These are phyloP conservation scores for Amphilophus citrinellus DNA, from an alignment of 2,113 vertebrate genomes.

Conservation along the genomic window DNA sequence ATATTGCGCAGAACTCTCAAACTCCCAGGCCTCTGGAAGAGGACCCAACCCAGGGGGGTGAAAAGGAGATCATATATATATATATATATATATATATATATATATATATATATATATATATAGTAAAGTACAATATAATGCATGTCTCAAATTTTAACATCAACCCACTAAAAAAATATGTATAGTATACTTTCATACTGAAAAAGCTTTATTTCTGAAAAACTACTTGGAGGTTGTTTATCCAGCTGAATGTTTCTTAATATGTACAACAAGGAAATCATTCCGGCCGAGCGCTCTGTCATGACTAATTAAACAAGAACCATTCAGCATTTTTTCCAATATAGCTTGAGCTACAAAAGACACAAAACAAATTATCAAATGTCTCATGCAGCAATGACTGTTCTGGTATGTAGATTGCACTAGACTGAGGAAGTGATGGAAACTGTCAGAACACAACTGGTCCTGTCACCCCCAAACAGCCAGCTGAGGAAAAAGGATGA, in stretches of 20 bases:
- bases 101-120: too few species aligned
- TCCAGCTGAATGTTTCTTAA: not conserved
- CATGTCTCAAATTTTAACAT: not conserved
- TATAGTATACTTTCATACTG: too few species aligned
- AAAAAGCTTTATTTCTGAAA: not conserved
- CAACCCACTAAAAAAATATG: not conserved
- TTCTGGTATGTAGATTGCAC: slow-evolving; percentile 26
- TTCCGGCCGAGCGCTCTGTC: not conserved
- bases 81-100: too few species aligned
- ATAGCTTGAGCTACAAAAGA: slow-evolving; percentile 7
- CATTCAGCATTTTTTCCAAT: not conserved
- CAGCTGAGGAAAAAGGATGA: slow-evolving; percentile 45
- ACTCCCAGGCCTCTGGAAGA: not conserved
- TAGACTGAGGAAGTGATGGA: slow-evolving; percentile 21
- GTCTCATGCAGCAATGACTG: slow-evolving; percentile 10
- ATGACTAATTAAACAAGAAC: not conserved
- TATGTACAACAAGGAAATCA: not conserved
- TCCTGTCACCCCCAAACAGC: slow-evolving; percentile 34
- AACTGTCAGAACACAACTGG: slow-evolving; percentile 45
- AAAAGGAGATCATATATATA: not conserved
- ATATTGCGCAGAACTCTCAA: too few species aligned
- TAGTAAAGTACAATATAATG: not conserved
- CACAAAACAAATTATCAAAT: not conserved
- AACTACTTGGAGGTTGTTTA: not conserved
- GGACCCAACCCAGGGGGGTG: not conserved